Evolutionary conservation across 2,113 vertebrate species (phyloP).

Genomic region (Uropsilus gracilis): DNA sequence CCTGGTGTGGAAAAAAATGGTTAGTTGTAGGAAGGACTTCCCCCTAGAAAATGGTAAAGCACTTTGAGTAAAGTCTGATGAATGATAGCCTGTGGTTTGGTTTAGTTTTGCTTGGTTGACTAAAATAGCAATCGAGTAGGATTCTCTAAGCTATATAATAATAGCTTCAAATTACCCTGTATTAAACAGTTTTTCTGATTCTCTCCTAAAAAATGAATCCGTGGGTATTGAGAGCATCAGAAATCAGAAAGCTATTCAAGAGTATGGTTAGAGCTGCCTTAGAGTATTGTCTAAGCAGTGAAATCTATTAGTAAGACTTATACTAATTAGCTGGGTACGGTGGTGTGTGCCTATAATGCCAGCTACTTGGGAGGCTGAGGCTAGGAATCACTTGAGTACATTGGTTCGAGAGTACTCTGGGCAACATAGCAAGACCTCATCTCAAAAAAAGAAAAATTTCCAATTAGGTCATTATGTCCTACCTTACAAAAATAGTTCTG

Average conservation of each 20-base stretch:
- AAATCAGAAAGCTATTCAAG: not conserved
- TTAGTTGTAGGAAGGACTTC: conserved; percentile 11
- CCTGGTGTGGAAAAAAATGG: not conserved
- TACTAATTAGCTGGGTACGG: no score
- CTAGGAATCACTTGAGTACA: no score
- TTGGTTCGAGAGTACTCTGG: no score
- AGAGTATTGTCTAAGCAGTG: not conserved
- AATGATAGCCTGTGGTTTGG: not conserved
- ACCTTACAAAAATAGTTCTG: not conserved
- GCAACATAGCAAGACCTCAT: no score
- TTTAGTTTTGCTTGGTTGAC: conserved; percentile 28
- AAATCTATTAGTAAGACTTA: not conserved
- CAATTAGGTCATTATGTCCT: conserved; percentile 32
- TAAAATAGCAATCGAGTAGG: not conserved
- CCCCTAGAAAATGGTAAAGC: not conserved
- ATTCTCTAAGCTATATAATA: not conserved
- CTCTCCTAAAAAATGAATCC: not conserved
- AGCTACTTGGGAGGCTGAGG: no score
- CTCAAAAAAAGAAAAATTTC: no score
- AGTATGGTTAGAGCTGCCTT: not conserved
- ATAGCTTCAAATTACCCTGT: conserved; percentile 5
- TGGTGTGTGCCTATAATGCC: no score
- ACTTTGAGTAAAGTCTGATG: not conserved
- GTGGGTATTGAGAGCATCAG: not conserved
- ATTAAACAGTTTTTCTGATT: not conserved